Percentiles rank a stretch among this genome's conserved stretches.
These are phyloP conservation scores for Enteromius argenteus DNA, from an alignment of 2,797 vertebrate genomes.

Conservation along the genomic window DNA sequence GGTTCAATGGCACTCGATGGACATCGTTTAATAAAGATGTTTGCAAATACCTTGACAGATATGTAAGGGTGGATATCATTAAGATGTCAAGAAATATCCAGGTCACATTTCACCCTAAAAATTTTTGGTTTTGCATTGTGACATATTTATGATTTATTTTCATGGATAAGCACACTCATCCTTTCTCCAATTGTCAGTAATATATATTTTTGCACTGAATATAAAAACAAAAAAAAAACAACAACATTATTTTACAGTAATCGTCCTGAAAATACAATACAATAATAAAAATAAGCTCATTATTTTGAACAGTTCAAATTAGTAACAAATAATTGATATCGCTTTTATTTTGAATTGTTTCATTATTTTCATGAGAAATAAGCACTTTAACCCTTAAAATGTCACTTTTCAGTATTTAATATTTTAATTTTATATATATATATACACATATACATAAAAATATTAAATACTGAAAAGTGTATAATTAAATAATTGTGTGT, in stretches of 20 bases:
- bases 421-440: no score
- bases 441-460: no score
- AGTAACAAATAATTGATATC: not conserved
- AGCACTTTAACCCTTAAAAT: not conserved
- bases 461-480: no score
- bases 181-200: not conserved
- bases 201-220: not conserved
- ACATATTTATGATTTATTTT: not conserved
- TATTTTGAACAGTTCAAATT: not conserved
- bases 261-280: not conserved
- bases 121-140: not conserved
- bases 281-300: not conserved
- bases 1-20: not conserved
- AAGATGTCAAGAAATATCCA: not conserved
- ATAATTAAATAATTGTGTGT: no score
- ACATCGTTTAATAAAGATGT: not conserved
- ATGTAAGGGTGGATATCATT: not conserved
- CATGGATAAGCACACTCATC: not conserved
- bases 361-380: not conserved
- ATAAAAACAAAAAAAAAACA: not conserved
- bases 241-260: not conserved
- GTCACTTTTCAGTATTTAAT: not conserved
- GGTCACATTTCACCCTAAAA: not conserved
- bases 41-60: conserved; percentile 7
- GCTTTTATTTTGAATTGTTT: not conserved